phyloP scores from a whole-genome alignment of 2,888 invertebrate genomes.

The Plagodis dolabraria region DNA sequence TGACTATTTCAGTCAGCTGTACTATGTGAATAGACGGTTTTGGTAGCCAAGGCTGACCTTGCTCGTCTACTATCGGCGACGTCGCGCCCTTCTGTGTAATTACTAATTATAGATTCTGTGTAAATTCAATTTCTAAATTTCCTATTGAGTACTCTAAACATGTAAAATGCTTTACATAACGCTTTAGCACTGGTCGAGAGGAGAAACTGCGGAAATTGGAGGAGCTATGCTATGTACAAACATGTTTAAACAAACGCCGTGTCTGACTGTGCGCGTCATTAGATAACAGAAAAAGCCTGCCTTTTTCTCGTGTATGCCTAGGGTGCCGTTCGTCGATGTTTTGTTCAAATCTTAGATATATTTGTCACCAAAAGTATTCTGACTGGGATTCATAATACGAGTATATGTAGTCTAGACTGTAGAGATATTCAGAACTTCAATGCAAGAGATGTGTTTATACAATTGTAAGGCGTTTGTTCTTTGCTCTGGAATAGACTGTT shows the following conservation, averaged over 20 bases:
- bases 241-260: slow-evolving; percentile 30
- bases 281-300: slow-evolving; percentile 23
- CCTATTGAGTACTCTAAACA: slow-evolving; percentile 26
- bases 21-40: neutral
- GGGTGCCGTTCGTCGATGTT: neutral
- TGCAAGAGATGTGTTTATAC: neutral
- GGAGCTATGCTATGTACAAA: slow-evolving; percentile 31
- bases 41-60: slow-evolving; percentile 11
- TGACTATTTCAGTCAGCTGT: too few species aligned
- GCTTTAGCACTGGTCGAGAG: slow-evolving; percentile 9
- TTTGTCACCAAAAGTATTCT: neutral
- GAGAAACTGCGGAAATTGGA: slow-evolving; percentile 37
- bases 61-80: slow-evolving; percentile 4
- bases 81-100: slow-evolving; percentile 9
- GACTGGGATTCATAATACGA: neutral
- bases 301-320: neutral
- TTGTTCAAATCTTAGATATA: slow-evolving; percentile 6
- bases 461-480: too few species aligned
- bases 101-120: slow-evolving; percentile 12
- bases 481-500: too few species aligned
- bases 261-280: slow-evolving; percentile 21
- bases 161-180: slow-evolving; percentile 33
- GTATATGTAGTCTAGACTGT: neutral
- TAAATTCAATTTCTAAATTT: slow-evolving; percentile 23
- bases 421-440: neutral